Conservation (phyloP, 1,140 invertebrate species). For the Drosophila biarmipes region DNA sequence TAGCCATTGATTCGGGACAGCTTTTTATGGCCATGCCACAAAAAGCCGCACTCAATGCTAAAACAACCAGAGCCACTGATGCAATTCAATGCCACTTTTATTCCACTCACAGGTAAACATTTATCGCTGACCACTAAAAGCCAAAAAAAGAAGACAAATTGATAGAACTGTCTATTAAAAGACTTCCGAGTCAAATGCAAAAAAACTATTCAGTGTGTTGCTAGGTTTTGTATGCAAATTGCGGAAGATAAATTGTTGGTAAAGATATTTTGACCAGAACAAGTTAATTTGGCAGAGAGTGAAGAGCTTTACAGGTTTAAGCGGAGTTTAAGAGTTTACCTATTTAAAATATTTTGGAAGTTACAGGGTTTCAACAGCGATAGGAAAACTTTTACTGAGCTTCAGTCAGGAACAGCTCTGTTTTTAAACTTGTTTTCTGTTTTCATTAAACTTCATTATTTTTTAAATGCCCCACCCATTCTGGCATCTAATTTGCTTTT, state of each 20-base stretch:
- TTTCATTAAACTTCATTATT: no score
- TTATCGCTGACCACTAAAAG: slow-evolving; percentile 18
- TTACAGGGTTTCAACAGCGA: neutral
- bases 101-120: slow-evolving; percentile 19
- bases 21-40: slow-evolving; percentile 50
- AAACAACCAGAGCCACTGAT: slow-evolving; percentile 81
- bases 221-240: slow-evolving; percentile 72
- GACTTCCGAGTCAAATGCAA: slow-evolving; percentile 1
- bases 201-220: slow-evolving; percentile 5
- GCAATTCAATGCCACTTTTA: slow-evolving; percentile 79
- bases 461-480: neutral
- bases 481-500: neutral
- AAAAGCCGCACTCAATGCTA: slow-evolving; percentile 70
- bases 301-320: slow-evolving; percentile 6
- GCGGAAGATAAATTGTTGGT: slow-evolving; percentile 58
- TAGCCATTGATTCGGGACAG: slow-evolving; percentile 66
- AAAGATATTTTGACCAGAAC: slow-evolving; percentile 11
- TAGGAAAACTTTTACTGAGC: neutral
- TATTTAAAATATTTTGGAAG: neutral
- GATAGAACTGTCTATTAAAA: slow-evolving; percentile 6
- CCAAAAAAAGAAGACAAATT: slow-evolving; percentile 3
- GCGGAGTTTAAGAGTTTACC: neutral
- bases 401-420: no score
- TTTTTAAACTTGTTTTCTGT: no score
- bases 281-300: neutral